Percentiles rank a stretch among this genome's conserved stretches.
Conservation (phyloP, 1,140 invertebrate species). For the Lasioglossum baleicum region DNA sequence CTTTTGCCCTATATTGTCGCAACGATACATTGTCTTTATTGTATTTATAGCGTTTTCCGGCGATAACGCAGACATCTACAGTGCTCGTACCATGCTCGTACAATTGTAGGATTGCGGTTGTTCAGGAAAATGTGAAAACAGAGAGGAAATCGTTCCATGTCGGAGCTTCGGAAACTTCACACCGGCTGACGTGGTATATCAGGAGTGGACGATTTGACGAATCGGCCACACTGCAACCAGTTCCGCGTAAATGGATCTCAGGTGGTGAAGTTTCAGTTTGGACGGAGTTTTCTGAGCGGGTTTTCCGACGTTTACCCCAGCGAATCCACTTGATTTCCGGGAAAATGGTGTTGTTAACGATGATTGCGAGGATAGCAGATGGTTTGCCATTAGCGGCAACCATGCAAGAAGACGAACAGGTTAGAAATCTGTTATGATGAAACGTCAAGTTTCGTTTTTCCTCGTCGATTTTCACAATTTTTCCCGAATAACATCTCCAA, state of each 20-base stretch:
- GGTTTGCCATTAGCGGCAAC: slow-evolving; percentile 97
- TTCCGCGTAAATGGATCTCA: slow-evolving; percentile 50
- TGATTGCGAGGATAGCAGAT: slow-evolving; percentile 97
- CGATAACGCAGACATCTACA: not conserved
- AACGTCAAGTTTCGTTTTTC: slow-evolving; percentile 54
- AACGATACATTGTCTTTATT: not conserved
- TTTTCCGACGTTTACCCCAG: slow-evolving; percentile 19
- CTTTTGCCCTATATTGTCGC: not conserved
- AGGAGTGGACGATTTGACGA: slow-evolving; percentile 61
- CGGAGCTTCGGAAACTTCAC: not conserved
- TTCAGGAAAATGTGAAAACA: not conserved
- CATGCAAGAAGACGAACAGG: slow-evolving; percentile 99
- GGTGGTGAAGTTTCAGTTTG: slow-evolving; percentile 32
- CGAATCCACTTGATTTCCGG: slow-evolving; percentile 22
- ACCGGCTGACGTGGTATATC: slow-evolving; percentile 70
- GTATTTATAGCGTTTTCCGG: not conserved
- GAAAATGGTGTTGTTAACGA: slow-evolving; percentile 97
- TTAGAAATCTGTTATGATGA: slow-evolving; percentile 77
- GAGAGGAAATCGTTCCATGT: not conserved
- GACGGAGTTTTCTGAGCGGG: not conserved
- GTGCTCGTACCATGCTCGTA: not conserved
- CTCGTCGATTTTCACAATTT: not conserved
- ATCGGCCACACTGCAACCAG: slow-evolving; percentile 47
- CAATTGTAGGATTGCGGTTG: not conserved
- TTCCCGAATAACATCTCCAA: slow-evolving; percentile 13